A percentile compares a stretch with the other conserved stretches of the same genome.
Conservation (phyloP, 1,140 invertebrate species). For the Pseudomyrmex dendroicus region DNA sequence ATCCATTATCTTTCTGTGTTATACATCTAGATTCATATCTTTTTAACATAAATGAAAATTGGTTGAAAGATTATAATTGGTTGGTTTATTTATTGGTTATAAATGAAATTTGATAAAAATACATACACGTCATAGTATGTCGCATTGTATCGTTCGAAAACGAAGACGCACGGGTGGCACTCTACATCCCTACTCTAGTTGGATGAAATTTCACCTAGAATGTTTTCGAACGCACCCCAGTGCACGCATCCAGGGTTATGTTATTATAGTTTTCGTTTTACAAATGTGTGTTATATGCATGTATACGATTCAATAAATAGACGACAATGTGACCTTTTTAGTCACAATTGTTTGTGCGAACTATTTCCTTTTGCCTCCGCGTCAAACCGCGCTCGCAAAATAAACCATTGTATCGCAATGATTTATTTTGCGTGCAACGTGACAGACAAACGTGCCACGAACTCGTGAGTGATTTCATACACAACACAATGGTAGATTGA, state of each 20-base stretch:
- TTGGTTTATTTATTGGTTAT: too few species aligned
- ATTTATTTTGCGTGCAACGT: conserved; percentile 9
- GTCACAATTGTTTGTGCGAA: neutral
- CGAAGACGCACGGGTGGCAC: neutral
- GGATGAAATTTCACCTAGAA: neutral
- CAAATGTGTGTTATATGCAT: conserved; percentile 30
- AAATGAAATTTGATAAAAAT: too few species aligned
- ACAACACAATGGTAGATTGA: conserved; percentile 26
- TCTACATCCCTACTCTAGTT: neutral
- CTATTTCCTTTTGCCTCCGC: neutral
- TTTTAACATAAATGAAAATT: too few species aligned
- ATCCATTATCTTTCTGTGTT: too few species aligned
- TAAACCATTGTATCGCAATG: conserved; percentile 11
- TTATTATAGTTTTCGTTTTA: conserved; percentile 44
- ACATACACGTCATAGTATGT: neutral
- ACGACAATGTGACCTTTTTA: conserved; percentile 51
- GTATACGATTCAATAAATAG: neutral
- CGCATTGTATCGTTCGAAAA: conserved; percentile 1
- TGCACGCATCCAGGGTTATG: conserved; percentile 47
- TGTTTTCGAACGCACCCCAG: too few species aligned
- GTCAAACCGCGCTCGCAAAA: neutral
- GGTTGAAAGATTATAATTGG: too few species aligned
- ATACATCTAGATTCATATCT: too few species aligned
- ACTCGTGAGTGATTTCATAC: conserved; percentile 11
- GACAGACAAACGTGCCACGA: neutral